Evolutionary conservation across 2,888 invertebrate species (phyloP).

Genomic region (Sinhomidia bicolor): DNA sequence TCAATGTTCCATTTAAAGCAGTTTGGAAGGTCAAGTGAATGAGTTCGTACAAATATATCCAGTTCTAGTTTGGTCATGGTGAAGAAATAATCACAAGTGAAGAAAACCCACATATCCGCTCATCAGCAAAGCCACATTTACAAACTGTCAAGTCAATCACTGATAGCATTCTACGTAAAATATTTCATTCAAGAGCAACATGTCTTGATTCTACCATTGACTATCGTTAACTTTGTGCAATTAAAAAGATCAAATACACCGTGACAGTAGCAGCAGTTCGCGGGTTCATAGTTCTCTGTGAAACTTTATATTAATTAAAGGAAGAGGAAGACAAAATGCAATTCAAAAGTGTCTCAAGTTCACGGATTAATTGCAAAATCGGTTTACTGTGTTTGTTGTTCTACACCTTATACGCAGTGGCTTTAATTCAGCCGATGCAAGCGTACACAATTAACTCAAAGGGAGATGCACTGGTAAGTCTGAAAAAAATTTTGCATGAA

Average conservation of each 20-base stretch:
- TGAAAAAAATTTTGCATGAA: not conserved
- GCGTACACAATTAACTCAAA: slow-evolving; percentile 50
- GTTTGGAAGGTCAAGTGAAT: slow-evolving; percentile 40
- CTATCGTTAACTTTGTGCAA: no score
- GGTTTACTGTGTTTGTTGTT: slow-evolving; percentile 26
- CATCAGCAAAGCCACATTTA: not conserved
- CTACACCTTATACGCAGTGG: not conserved
- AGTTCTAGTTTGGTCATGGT: slow-evolving; percentile 27
- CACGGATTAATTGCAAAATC: not conserved
- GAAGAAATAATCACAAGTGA: slow-evolving; percentile 17
- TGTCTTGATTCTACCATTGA: no score
- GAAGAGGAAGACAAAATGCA: not conserved
- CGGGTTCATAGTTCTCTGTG: no score
- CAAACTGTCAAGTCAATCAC: not conserved
- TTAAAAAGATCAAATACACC: no score
- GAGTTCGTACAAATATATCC: not conserved
- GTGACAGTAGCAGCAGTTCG: no score
- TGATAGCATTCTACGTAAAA: not conserved
- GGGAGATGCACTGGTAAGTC: slow-evolving; percentile 71
- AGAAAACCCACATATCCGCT: slow-evolving; percentile 29
- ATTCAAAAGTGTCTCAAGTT: not conserved
- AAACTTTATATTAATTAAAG: not conserved
- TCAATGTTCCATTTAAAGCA: slow-evolving; percentile 3
- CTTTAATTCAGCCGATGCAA: not conserved
- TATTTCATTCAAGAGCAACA: no score